A percentile compares a stretch with the other conserved stretches of the same genome.
These are phyloP conservation scores for Lepidotrigona ventralis DNA, from an alignment of 1,140 invertebrate genomes.

Conservation along the genomic window DNA sequence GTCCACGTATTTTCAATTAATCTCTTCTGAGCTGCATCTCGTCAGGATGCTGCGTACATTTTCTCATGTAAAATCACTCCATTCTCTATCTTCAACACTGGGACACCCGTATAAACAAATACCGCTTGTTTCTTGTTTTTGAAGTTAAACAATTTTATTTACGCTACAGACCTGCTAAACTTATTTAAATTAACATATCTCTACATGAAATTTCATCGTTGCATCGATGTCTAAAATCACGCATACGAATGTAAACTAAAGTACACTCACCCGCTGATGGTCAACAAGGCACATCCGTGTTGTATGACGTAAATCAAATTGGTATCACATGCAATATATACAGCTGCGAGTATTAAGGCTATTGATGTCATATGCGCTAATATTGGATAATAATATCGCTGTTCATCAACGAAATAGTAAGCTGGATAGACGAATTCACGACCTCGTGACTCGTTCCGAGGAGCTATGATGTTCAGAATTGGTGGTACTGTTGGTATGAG, in stretches of 20 bases:
- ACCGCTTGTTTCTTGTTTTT: too few species aligned
- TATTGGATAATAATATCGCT: background rate
- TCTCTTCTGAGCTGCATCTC: too few species aligned
- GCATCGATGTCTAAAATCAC: background rate
- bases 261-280: constrained; percentile 4
- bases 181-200: background rate
- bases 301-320: background rate
- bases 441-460: background rate
- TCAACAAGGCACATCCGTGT: background rate
- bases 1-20: background rate
- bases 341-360: background rate
- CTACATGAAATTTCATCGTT: background rate
- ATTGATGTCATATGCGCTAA: background rate
- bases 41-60: too few species aligned
- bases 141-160: background rate
- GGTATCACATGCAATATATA: background rate
- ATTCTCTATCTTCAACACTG: too few species aligned
- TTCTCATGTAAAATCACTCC: too few species aligned
- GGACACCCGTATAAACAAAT: too few species aligned
- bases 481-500: background rate
- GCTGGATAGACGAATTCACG: background rate
- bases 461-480: background rate
- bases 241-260: background rate
- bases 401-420: constrained; percentile 4
- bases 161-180: too few species aligned